phyloP scores from a whole-genome alignment of 2,888 invertebrate genomes.

The Poecilobothrus nobilitatus region DNA sequence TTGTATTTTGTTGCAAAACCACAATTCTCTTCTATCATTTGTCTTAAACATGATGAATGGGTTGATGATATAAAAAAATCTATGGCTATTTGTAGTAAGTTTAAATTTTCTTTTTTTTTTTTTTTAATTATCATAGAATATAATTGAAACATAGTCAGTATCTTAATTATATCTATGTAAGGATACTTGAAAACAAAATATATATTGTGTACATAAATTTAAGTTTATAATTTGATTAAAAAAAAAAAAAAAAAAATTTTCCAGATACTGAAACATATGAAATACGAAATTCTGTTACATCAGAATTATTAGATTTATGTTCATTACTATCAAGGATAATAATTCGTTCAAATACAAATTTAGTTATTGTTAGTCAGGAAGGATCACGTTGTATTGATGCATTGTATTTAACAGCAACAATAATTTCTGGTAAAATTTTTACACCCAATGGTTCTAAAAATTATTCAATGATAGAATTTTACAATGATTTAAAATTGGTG shows the following conservation, averaged over 20 bases:
- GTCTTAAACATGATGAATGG: constrained; percentile 53
- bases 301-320: constrained; percentile 58
- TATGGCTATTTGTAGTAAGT: constrained; percentile 58
- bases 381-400: constrained; percentile 77
- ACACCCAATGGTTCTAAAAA: constrained; percentile 48
- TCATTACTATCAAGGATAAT: constrained; percentile 57
- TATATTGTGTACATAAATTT: too few relatives aligned
- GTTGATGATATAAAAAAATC: constrained; percentile 52
- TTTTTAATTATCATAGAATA: too few relatives aligned
- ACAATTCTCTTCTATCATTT: constrained; percentile 36
- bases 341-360: constrained; percentile 46
- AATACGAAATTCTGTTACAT: constrained; percentile 55
- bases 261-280: constrained; percentile 57
- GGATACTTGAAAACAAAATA: too few relatives aligned
- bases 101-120: constrained; percentile 8
- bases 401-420: constrained; percentile 61
- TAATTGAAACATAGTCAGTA: too few relatives aligned
- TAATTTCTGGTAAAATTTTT: constrained; percentile 57
- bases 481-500: constrained; percentile 69
- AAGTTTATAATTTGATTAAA: too few relatives aligned
- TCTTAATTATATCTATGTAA: too few relatives aligned
- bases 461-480: constrained; percentile 59
- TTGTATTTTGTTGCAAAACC: constrained; percentile 37
- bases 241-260: too few relatives aligned
- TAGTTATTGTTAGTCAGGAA: constrained; percentile 56